A percentile compares a stretch with the other conserved stretches of the same genome.
These are phyloP conservation scores for Xestia sexstrigata DNA, from an alignment of 2,888 invertebrate genomes.

Conservation along the genomic window DNA sequence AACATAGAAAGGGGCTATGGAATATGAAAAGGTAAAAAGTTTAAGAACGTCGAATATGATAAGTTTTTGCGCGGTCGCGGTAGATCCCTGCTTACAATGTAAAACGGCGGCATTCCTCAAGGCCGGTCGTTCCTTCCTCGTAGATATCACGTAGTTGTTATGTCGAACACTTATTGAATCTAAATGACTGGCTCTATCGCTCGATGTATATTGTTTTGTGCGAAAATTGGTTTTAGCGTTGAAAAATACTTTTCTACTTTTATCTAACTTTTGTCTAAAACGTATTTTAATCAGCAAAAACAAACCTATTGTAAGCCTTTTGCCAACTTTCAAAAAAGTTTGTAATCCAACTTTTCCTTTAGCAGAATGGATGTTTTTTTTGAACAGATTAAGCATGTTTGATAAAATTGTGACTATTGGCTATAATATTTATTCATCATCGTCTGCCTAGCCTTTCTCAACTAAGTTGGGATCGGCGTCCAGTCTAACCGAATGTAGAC, in stretches of 20 bases:
- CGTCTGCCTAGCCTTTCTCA: too few species aligned
- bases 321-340: neutral
- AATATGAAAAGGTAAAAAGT: slow-evolving; percentile 26
- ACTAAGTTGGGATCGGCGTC: too few species aligned
- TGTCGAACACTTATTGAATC: slow-evolving; percentile 70
- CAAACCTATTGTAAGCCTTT: neutral
- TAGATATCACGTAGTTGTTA: slow-evolving; percentile 67
- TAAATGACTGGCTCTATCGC: slow-evolving; percentile 60
- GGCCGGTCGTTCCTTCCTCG: slow-evolving; percentile 82
- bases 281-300: neutral
- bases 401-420: neutral
- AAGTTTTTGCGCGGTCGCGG: slow-evolving; percentile 61
- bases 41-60: slow-evolving; percentile 25
- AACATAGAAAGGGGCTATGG: slow-evolving; percentile 13
- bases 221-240: slow-evolving; percentile 28
- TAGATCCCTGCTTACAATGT: slow-evolving; percentile 63
- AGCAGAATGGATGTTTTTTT: neutral
- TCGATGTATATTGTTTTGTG: slow-evolving; percentile 53
- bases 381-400: neutral
- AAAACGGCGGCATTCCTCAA: slow-evolving; percentile 84
- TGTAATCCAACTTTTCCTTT: neutral
- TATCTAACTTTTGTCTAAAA: neutral
- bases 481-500: too few species aligned
- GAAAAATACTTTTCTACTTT: slow-evolving; percentile 9
- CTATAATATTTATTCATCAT: neutral